phyloP scores from a whole-genome alignment of 1,140 invertebrate genomes.

The Drosophila sucinea region DNA sequence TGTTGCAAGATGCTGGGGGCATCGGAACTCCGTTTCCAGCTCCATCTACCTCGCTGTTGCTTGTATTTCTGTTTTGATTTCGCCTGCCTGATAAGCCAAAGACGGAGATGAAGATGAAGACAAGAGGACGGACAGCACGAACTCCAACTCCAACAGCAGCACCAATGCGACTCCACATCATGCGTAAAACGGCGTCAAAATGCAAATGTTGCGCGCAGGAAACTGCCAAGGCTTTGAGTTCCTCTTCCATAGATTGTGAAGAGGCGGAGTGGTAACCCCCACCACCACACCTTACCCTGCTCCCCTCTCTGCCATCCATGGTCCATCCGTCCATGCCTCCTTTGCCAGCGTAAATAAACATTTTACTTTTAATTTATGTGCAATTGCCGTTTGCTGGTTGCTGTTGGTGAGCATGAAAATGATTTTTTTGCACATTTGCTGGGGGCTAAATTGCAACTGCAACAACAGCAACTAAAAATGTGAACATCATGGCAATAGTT shows the following conservation, averaged over 20 bases:
- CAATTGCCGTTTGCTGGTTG: slow-evolving; percentile 38
- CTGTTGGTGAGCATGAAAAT: slow-evolving; percentile 58
- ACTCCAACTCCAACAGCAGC: slow-evolving; percentile 8
- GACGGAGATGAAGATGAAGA: slow-evolving; percentile 24
- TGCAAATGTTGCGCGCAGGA: slow-evolving; percentile 71
- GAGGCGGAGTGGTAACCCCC: neutral
- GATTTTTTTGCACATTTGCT: slow-evolving; percentile 69
- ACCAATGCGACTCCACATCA: slow-evolving; percentile 51
- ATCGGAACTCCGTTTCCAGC: slow-evolving; percentile 25
- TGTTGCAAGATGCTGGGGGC: slow-evolving; percentile 78
- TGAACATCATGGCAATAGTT: slow-evolving; percentile 30
- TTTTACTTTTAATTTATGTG: slow-evolving; percentile 77
- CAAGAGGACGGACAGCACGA: slow-evolving; percentile 1
- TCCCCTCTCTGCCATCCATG: neutral
- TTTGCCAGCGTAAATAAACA: slow-evolving; percentile 70
- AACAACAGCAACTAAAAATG: slow-evolving; percentile 51
- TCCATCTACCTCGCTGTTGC: slow-evolving; percentile 15
- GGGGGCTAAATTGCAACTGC: slow-evolving; percentile 43
- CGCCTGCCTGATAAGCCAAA: slow-evolving; percentile 65
- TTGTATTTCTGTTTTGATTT: slow-evolving; percentile 62
- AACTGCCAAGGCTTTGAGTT: slow-evolving; percentile 48
- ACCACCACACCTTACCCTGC: neutral
- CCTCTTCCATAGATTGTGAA: slow-evolving; percentile 3
- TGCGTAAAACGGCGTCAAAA: slow-evolving; percentile 79
- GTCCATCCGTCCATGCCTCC: slow-evolving; percentile 26